Evolutionary conservation across 2,888 invertebrate species (phyloP).

Genomic region (Polydrusus tereticollis): DNA sequence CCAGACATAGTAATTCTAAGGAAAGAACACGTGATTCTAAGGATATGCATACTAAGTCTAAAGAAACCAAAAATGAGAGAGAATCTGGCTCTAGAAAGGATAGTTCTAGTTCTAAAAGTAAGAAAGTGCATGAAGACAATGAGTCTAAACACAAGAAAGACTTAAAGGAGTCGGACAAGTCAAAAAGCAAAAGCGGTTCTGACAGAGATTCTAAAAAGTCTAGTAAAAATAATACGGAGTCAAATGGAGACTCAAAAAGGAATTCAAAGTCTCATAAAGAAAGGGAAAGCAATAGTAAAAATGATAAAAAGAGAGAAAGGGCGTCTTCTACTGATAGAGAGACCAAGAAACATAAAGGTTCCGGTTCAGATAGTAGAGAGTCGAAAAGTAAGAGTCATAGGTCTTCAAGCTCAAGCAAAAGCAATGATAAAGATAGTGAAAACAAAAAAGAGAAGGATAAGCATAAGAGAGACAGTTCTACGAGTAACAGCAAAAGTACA

Average conservation of each 20-base stretch:
- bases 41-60: constrained; percentile 31
- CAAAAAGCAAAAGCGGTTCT: constrained; percentile 20
- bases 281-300: constrained; percentile 17
- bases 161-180: background rate
- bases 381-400: constrained; percentile 20
- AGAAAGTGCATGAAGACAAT: constrained; percentile 9
- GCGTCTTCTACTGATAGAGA: constrained; percentile 22
- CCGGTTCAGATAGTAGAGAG: constrained; percentile 48
- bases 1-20: constrained; percentile 27
- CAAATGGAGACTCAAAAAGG: constrained; percentile 5
- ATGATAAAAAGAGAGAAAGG: constrained; percentile 46
- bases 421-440: constrained; percentile 30
- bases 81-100: constrained; percentile 27
- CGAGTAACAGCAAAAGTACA: constrained; percentile 53
- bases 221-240: constrained; percentile 25
- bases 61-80: constrained; percentile 14
- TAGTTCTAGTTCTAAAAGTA: constrained; percentile 28
- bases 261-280: constrained; percentile 24
- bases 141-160: constrained; percentile 14
- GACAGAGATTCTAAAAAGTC: constrained; percentile 26
- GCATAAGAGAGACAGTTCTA: constrained; percentile 52
- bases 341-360: constrained; percentile 42
- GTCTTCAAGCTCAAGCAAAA: constrained; percentile 46
- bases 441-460: constrained; percentile 43
- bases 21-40: constrained; percentile 8